These are phyloP conservation scores for Terrapene triunguis DNA, from an alignment of 2,113 vertebrate species.

Conservation along the genomic window DNA sequence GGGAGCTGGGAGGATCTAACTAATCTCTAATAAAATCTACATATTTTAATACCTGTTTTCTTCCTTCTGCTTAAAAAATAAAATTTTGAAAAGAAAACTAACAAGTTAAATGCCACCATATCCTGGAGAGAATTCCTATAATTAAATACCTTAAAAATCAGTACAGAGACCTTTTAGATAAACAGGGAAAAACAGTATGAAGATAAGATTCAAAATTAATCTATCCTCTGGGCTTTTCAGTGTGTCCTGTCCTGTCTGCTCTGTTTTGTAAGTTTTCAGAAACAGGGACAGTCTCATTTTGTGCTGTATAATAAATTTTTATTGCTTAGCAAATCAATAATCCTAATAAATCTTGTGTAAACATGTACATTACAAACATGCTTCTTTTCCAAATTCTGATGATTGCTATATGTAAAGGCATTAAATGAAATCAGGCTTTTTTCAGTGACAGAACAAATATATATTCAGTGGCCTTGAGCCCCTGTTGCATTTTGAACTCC, in stretches of 20 bases:
- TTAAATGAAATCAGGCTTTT: conserved; percentile 1
- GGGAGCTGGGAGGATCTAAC: neutral
- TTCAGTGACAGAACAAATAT: neutral
- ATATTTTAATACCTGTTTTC: rapidly evolving
- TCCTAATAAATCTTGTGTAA: conserved; percentile 10
- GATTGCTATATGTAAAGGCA: neutral
- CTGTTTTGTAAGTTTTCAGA: neutral
- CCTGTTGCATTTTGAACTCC: conserved; percentile 26
- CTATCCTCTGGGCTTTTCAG: neutral
- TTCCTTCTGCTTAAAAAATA: neutral
- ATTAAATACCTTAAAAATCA: neutral
- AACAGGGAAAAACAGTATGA: neutral
- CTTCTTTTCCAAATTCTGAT: neutral
- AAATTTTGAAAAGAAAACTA: neutral
- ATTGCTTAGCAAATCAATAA: conserved; percentile 25
- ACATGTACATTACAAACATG: neutral
- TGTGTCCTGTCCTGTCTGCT: neutral
- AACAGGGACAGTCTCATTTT: neutral
- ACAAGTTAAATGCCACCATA: neutral
- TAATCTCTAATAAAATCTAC: neutral
- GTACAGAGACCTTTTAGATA: neutral
- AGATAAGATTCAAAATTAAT: neutral
- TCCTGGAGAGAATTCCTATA: neutral
- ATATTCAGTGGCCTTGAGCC: neutral
- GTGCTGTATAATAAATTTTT: neutral